Conservation (phyloP, 2,113 vertebrate genomes). For the Hypomesus transpacificus region DNA sequence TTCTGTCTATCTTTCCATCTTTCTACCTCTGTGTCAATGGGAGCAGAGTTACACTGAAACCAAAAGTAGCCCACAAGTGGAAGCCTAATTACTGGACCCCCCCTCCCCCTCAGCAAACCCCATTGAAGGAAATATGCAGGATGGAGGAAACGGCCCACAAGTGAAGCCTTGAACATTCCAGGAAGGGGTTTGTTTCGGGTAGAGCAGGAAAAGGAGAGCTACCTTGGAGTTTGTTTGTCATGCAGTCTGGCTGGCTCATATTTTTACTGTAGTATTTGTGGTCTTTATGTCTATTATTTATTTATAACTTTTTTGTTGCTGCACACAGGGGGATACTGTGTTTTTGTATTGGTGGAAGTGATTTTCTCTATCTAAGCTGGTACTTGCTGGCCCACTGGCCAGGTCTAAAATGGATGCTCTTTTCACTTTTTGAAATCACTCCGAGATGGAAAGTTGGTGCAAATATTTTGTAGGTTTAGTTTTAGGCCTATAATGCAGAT, state of each 20-base stretch:
- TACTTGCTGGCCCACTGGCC: neutral
- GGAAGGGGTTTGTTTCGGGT: slow-evolving; percentile 23
- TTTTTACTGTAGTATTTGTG: slow-evolving; percentile 6
- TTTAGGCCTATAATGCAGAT: too few relatives aligned
- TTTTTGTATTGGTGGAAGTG: neutral
- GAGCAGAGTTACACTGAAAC: slow-evolving; percentile 1
- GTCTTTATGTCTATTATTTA: neutral
- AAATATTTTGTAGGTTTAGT: too few relatives aligned
- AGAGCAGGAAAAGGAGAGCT: slow-evolving; percentile 21
- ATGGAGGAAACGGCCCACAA: slow-evolving; percentile 20
- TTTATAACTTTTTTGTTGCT: neutral
- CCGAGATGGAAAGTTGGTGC: slow-evolving; percentile 10
- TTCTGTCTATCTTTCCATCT: neutral
- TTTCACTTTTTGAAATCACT: neutral
- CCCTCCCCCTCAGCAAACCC: neutral
- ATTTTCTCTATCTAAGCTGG: neutral
- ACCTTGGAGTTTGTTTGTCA: slow-evolving; percentile 11
- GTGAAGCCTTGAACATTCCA: slow-evolving; percentile 17
- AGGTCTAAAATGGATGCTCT: neutral
- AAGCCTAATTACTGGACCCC: neutral
- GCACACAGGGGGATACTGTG: neutral
- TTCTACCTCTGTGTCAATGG: slow-evolving; percentile 3
- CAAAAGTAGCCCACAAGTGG: neutral
- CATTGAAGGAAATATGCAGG: slow-evolving; percentile 6
- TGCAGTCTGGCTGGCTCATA: slow-evolving; percentile 4